A percentile compares a stretch with the other conserved stretches of the same genome.
phyloP scores from a whole-genome alignment of 2,888 invertebrate genomes.

The Xestoiulus laeticollis region DNA sequence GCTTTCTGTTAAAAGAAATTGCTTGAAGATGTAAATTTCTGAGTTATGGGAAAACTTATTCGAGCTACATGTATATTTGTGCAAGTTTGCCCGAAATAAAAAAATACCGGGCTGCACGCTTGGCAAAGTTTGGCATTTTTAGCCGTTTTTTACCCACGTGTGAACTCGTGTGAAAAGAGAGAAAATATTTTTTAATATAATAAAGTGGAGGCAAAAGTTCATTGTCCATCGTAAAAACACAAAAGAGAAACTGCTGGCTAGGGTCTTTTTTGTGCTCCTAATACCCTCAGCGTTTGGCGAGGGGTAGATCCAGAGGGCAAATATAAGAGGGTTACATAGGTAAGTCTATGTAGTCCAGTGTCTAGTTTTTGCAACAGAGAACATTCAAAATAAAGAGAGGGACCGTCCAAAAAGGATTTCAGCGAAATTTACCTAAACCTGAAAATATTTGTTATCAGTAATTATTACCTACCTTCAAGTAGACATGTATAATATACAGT shows the following conservation, averaged over 20 bases:
- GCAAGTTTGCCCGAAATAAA: not conserved
- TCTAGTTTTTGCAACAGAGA: not conserved
- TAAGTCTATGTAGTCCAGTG: not conserved
- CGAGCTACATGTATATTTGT: not conserved
- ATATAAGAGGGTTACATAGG: not conserved
- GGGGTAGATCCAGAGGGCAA: not conserved
- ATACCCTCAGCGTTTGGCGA: constrained; percentile 12
- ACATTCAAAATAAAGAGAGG: not conserved
- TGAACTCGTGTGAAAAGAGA: constrained; percentile 1
- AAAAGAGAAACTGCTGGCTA: constrained; percentile 7
- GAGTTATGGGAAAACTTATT: not conserved
- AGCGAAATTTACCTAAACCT: no score
- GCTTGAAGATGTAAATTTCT: not conserved
- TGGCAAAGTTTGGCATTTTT: not conserved
- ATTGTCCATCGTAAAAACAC: constrained; percentile 18
- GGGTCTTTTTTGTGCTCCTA: not conserved
- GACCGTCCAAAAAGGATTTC: not conserved
- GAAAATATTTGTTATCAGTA: no score
- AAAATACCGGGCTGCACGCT: not conserved
- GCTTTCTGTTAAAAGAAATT: no score
- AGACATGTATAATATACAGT: no score
- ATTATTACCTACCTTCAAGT: no score
- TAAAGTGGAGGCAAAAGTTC: constrained; percentile 26
- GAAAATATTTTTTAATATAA: constrained; percentile 26
- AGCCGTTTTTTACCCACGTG: not conserved